Evolutionary conservation across 2,888 invertebrate species (phyloP).

Genomic region (Thecophora atra): DNA sequence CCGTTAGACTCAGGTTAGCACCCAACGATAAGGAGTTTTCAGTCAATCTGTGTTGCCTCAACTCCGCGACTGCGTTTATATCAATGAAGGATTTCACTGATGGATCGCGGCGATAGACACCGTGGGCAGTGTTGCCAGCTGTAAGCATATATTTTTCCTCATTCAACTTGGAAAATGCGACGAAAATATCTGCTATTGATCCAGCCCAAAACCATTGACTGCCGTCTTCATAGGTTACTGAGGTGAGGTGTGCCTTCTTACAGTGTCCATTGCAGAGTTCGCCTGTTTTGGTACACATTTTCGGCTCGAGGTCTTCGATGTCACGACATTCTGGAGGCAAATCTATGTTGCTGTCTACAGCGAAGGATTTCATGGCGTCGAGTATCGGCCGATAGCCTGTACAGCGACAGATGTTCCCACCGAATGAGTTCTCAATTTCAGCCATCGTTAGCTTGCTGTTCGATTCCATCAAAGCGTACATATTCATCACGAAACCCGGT

Average conservation of each 20-base stretch:
- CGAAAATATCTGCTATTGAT: slow-evolving; percentile 50
- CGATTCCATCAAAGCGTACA: slow-evolving; percentile 70
- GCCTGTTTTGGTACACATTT: slow-evolving; percentile 65
- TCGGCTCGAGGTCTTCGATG: slow-evolving; percentile 64
- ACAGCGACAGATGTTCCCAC: slow-evolving; percentile 81
- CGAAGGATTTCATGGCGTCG: slow-evolving; percentile 81
- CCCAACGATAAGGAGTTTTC: slow-evolving; percentile 53
- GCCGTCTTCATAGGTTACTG: slow-evolving; percentile 51
- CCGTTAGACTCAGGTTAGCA: slow-evolving; percentile 68
- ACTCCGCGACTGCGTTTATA: slow-evolving; percentile 70
- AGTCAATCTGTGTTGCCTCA: slow-evolving; percentile 66
- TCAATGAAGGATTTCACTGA: slow-evolving; percentile 71
- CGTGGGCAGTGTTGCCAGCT: slow-evolving; percentile 81
- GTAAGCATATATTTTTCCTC: slow-evolving; percentile 71
- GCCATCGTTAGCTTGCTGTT: slow-evolving; percentile 70
- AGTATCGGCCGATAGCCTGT: slow-evolving; percentile 83
- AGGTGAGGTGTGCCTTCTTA: slow-evolving; percentile 26
- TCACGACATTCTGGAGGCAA: slow-evolving; percentile 66
- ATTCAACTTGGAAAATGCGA: slow-evolving; percentile 57
- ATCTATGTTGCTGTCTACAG: slow-evolving; percentile 69
- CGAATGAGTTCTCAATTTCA: slow-evolving; percentile 80
- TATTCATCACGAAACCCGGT: slow-evolving; percentile 81
- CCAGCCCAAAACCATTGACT: slow-evolving; percentile 59
- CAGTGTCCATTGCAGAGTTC: slow-evolving; percentile 61
- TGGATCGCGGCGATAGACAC: slow-evolving; percentile 66